Evolutionary conservation across 1,140 invertebrate species (phyloP).

Genomic region (Cataglyphis hispanica): DNA sequence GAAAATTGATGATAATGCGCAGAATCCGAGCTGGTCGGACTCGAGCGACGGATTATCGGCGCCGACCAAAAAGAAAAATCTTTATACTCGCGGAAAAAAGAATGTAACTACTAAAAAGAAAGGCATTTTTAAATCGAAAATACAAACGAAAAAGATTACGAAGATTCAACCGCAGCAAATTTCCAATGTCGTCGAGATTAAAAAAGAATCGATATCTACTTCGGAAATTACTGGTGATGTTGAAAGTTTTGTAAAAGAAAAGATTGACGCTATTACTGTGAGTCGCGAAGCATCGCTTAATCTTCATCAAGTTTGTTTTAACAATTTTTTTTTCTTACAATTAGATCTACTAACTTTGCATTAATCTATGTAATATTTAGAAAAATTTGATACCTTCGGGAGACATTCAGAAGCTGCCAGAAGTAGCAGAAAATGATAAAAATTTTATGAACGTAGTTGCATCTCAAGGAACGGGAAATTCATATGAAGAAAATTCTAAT

Average conservation of each 20-base stretch:
- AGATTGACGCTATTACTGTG: background rate
- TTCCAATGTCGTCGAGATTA: background rate
- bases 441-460: background rate
- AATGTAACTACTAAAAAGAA: constrained; percentile 12
- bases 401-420: background rate
- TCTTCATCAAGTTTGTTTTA: constrained; percentile 20
- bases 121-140: constrained; percentile 5
- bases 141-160: background rate
- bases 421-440: background rate
- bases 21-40: constrained; percentile 7
- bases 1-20: constrained; percentile 7
- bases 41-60: background rate
- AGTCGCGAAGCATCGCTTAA: background rate
- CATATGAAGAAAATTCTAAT: background rate
- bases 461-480: background rate
- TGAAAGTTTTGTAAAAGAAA: background rate
- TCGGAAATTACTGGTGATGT: background rate
- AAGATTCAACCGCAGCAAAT: background rate
- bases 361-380: background rate
- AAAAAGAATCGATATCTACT: background rate
- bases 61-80: background rate
- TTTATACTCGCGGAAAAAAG: background rate
- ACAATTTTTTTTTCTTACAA: background rate
- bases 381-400: background rate
- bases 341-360: background rate